Percentiles rank a stretch among this genome's conserved stretches.
phyloP scores from a whole-genome alignment of 2,888 invertebrate species.

The Philereme vetulata region DNA sequence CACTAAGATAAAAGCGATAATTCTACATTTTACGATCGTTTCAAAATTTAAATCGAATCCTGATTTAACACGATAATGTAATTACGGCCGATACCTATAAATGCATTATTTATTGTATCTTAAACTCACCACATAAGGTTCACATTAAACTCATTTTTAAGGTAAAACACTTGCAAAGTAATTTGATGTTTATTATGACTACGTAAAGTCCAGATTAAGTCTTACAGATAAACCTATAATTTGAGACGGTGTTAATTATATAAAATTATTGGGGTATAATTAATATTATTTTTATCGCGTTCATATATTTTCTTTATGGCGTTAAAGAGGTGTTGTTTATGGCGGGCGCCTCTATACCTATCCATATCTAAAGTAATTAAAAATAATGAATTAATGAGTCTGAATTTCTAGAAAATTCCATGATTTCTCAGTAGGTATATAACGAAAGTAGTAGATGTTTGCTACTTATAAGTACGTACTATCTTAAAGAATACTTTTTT shows the following conservation, averaged over 20 bases:
- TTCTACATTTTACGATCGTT: slow-evolving; percentile 24
- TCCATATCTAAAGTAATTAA: no score
- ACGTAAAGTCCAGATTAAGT: slow-evolving; percentile 17
- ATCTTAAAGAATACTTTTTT: no score
- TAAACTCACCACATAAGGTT: slow-evolving; percentile 12
- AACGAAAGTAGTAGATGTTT: no score
- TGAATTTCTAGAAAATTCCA: no score
- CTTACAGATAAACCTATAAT: slow-evolving; percentile 7
- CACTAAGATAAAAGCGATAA: slow-evolving; percentile 10
- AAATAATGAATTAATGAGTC: no score
- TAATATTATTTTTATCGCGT: slow-evolving; percentile 19
- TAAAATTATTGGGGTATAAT: slow-evolving; percentile 29
- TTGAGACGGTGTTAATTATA: slow-evolving; percentile 24
- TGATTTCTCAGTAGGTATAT: no score
- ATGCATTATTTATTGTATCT: slow-evolving; percentile 7
- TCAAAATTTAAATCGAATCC: slow-evolving; percentile 18
- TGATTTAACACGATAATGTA: slow-evolving; percentile 19
- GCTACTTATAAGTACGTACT: no score
- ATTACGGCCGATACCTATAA: slow-evolving; percentile 22
- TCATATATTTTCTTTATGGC: slow-evolving; percentile 11
- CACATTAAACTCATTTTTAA: slow-evolving; percentile 8
- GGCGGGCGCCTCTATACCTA: slow-evolving; percentile 1
- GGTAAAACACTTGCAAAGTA: slow-evolving; percentile 1
- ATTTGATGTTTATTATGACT: slow-evolving; percentile 3
- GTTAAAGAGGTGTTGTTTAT: slow-evolving; percentile 14